These are phyloP conservation scores for Pangasius krempfi DNA, from an alignment of 2,797 vertebrate genomes.

Conservation along the genomic window DNA sequence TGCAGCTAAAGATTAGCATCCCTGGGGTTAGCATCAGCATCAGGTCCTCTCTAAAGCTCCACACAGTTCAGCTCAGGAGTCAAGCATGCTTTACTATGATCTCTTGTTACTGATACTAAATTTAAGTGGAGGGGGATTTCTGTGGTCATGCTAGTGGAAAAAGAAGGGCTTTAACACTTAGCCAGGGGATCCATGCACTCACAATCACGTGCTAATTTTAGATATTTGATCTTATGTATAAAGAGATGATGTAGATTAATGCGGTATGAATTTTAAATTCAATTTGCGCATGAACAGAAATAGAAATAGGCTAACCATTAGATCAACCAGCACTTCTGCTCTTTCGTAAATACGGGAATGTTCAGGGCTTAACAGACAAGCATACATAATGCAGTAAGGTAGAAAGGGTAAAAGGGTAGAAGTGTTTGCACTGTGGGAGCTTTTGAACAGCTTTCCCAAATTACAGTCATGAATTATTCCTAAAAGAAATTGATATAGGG, in stretches of 20 bases:
- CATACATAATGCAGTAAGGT: constrained; percentile 1
- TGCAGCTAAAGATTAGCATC: constrained; percentile 31
- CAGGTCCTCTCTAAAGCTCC: not conserved
- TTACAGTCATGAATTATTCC: constrained; percentile 9
- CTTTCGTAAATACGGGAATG: not conserved
- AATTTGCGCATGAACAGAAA: not conserved
- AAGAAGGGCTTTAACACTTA: constrained; percentile 17
- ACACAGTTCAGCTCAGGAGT: not conserved
- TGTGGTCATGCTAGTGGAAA: not conserved
- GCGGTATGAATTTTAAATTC: constrained; percentile 16
- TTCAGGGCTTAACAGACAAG: not conserved
- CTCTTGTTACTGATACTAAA: constrained; percentile 10
- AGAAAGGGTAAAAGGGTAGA: constrained; percentile 3
- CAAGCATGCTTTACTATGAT: not conserved
- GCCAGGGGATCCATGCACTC: constrained; percentile 1
- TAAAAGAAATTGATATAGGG: not conserved
- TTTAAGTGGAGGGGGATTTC: constrained; percentile 2
- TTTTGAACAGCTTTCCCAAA: not conserved
- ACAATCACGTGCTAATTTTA: constrained; percentile 23
- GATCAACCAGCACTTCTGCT: not conserved
- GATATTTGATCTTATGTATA: constrained; percentile 11
- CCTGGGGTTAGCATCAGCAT: constrained; percentile 18
- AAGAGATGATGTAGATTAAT: not conserved
- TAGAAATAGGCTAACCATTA: not conserved
- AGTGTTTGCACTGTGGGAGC: not conserved